Base-by-base conservation (phyloP, 2,113 vertebrate species). In the Chroicocephalus ridibundus region DNA sequence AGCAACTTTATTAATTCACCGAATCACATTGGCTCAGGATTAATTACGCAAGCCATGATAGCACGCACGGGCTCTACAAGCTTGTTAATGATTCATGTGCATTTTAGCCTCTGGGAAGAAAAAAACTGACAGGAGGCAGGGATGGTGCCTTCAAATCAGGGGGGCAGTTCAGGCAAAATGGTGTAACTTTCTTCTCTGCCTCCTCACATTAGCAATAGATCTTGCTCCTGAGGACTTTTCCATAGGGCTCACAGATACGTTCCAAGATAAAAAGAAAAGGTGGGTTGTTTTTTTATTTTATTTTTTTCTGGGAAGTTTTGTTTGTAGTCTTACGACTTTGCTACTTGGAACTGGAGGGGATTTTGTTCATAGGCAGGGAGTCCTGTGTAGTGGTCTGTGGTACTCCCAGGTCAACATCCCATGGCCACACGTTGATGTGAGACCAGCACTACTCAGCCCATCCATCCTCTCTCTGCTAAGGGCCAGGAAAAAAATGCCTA, bases 11-110 rank as follows among this genome's bases (percentile, higher is more conserved):
- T 96, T 97, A 94, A 93, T 95, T 95, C 10, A 1, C 22, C 49
- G 6, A 88, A 94, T 94, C 95, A 82, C 89, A 89, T 85, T 91
- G 91, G 83, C 89, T 95, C 60, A 15, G 79, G 68, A 81, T 92
- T 96, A 96, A 96, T 97, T 97, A 95, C 10, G 15, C 74, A 93
- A 96, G 54, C 74, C 62, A 29, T 70, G 89, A 95, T 95, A 92
- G 44, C 8, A 5, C 1, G 1, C 66, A 57, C 6, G 22, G 88
- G 80, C 81, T 93, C 34, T 72, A 74, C 3, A 4, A 89, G 75
- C 93, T 94, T 82, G 91, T 95, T 96, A 96, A 91, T 96, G 92
- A 96, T 95, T 96, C 89, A 96, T 94, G 85, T 86, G 58, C 34
- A 9, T 93, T 95, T 94, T 92, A 86, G 88, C 94, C 93, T 91